phyloP scores from a whole-genome alignment of 1,140 invertebrate species.

The Thaumatotibia leucotreta region DNA sequence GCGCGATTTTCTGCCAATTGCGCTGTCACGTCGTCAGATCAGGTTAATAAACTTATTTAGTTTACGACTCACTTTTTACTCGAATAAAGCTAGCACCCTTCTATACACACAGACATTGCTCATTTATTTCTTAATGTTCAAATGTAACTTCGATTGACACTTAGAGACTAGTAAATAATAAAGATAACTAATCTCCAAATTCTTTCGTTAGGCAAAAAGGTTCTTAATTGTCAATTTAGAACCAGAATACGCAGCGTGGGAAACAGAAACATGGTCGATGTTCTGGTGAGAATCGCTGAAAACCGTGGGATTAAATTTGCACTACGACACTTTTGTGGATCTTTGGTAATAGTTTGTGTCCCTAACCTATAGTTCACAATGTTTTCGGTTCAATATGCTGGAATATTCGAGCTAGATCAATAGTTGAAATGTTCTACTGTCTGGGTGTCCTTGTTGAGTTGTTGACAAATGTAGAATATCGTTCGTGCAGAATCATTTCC shows the following conservation, averaged over 20 bases:
- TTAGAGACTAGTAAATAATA: background rate
- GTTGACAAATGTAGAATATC: no score
- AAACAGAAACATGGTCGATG: background rate
- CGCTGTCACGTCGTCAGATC: constrained; percentile 43
- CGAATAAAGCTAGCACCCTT: background rate
- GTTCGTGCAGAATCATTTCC: no score
- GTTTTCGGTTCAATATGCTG: no score
- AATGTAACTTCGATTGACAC: background rate
- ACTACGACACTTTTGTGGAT: no score
- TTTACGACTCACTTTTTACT: constrained; percentile 29
- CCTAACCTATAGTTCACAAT: no score
- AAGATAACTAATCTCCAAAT: background rate
- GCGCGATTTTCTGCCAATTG: constrained; percentile 42
- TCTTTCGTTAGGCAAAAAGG: background rate
- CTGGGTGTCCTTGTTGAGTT: no score
- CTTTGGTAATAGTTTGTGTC: no score
- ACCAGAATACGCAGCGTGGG: background rate
- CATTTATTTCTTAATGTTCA: background rate
- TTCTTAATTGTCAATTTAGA: background rate
- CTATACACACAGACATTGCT: background rate
- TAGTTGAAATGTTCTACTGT: no score
- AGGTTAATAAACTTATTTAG: constrained; percentile 48
- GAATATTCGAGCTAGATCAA: no score
- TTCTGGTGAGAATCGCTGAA: background rate
- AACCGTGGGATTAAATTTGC: no score